These are phyloP conservation scores for Meloidogyne hapla DNA, from an alignment of 1,140 invertebrate species.

Conservation along the genomic window DNA sequence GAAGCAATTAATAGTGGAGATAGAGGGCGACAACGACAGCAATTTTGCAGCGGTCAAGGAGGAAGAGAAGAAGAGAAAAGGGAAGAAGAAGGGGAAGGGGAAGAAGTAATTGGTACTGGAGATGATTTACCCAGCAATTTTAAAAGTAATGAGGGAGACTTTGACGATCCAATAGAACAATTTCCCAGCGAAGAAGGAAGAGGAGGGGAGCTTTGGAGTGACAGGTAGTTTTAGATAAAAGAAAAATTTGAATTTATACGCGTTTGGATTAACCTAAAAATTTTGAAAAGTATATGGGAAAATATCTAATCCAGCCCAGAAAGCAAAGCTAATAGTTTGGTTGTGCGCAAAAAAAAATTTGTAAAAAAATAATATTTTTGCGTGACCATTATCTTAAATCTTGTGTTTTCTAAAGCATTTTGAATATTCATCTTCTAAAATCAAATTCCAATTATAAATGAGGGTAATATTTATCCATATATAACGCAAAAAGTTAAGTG, in stretches of 20 bases:
- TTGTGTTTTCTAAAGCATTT: too few species aligned
- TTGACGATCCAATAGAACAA: neutral
- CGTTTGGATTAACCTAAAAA: neutral
- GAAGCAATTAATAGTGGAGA: neutral
- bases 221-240: neutral
- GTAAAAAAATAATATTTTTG: too few species aligned
- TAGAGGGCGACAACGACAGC: neutral
- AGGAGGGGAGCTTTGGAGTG: neutral
- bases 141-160: neutral
- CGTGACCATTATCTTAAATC: too few species aligned
- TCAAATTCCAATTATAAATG: too few species aligned
- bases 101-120: neutral
- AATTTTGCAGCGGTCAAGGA: neutral
- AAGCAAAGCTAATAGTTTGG: too few species aligned
- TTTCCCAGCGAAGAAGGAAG: neutral
- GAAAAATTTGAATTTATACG: neutral
- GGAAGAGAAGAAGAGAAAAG: neutral
- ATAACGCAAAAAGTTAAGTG: neutral
- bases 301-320: too few species aligned
- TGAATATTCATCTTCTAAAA: too few species aligned
- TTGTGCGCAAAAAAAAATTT: too few species aligned
- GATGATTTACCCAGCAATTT: neutral
- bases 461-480: too few species aligned
- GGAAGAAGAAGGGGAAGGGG: too few species aligned
- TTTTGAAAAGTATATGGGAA: neutral